phyloP scores from a whole-genome alignment of 2,113 vertebrate genomes.

The Sisor rabdophorus region DNA sequence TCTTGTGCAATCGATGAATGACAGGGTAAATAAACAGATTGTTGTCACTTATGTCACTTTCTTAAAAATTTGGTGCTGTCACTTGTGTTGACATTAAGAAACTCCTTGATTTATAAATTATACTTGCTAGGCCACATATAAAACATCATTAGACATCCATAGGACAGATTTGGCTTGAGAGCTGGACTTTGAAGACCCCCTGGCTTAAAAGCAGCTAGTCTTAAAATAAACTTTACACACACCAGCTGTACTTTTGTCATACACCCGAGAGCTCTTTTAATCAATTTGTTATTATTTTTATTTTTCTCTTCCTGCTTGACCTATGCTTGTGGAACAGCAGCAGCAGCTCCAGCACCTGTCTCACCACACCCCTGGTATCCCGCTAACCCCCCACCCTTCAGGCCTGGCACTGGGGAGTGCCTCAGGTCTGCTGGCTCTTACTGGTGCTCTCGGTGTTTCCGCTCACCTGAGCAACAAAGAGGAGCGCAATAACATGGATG shows the following conservation, averaged over 20 bases:
- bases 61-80: too few species aligned
- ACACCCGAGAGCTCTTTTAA: constrained; percentile 58
- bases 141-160: too few species aligned
- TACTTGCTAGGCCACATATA: too few species aligned
- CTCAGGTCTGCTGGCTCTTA: constrained; percentile 79
- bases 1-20: too few species aligned
- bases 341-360: constrained; percentile 94
- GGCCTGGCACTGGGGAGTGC: constrained; percentile 75
- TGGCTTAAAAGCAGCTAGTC: constrained; percentile 9
- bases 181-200: too few species aligned
- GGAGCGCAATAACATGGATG: constrained; percentile 73
- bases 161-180: too few species aligned
- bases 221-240: background rate
- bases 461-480: constrained; percentile 80
- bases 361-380: constrained; percentile 78
- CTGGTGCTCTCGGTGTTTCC: constrained; percentile 77
- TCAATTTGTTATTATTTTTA: constrained; percentile 9
- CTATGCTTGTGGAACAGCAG: constrained; percentile 76
- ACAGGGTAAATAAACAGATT: too few species aligned
- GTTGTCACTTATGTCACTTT: too few species aligned
- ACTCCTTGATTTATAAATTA: too few species aligned
- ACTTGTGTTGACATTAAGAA: too few species aligned
- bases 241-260: constrained; percentile 56
- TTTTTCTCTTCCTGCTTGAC: constrained; percentile 18
- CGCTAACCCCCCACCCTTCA: constrained; percentile 77